Conservation (phyloP, 1,140 invertebrate species). For the Drosophila pallidifrons region DNA sequence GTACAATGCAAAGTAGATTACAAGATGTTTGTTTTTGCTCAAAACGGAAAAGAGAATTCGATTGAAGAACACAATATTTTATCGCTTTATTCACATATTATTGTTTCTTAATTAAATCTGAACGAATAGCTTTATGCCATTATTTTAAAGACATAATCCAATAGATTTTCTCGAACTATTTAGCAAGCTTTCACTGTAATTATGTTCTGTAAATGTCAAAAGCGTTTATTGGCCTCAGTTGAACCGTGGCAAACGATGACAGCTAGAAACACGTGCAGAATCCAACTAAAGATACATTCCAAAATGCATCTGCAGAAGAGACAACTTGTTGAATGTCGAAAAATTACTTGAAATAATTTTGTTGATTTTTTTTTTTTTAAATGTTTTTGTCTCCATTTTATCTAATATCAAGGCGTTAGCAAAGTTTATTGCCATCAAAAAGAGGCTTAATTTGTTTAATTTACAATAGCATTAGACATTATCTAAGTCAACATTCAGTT, state of each 20-base stretch:
- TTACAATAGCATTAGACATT: constrained; percentile 18
- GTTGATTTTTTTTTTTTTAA: background rate
- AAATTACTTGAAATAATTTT: background rate
- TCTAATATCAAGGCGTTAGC: background rate
- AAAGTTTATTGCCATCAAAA: background rate
- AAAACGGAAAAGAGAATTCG: too few species aligned
- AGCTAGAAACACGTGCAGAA: constrained; percentile 36
- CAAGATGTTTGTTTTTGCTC: too few species aligned
- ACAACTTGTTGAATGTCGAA: constrained; percentile 29
- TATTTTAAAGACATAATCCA: too few species aligned
- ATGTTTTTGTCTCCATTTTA: background rate
- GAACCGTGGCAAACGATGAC: constrained; percentile 16
- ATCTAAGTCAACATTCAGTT: constrained; percentile 23
- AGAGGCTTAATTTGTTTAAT: constrained; percentile 10
- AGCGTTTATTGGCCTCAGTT: constrained; percentile 51
- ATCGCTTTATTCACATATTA: too few species aligned
- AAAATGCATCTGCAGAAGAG: background rate
- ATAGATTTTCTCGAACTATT: too few species aligned
- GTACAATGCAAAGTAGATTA: too few species aligned
- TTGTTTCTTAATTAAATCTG: too few species aligned
- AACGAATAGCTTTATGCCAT: too few species aligned
- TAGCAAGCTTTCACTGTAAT: constrained; percentile 11
- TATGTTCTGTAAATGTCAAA: constrained; percentile 49
- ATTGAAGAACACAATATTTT: too few species aligned
- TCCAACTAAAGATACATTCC: background rate